phyloP scores from a whole-genome alignment of 1,140 invertebrate species.

The Spodoptera frugiperda region DNA sequence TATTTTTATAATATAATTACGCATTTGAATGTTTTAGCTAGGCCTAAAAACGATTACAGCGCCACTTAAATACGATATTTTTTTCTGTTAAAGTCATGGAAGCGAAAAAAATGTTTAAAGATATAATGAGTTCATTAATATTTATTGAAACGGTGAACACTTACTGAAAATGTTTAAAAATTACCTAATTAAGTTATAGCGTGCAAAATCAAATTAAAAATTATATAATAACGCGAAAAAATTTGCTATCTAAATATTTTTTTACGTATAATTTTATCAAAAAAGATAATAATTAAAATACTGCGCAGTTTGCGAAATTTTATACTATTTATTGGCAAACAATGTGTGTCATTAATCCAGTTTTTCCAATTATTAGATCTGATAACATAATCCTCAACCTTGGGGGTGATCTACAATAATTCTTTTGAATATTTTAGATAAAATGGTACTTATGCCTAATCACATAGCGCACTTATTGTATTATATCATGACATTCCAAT shows the following conservation, averaged over 20 bases:
- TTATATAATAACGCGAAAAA: constrained; percentile 1
- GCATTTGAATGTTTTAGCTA: no score
- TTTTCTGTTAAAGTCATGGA: no score
- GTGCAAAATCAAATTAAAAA: background rate
- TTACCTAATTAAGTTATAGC: background rate
- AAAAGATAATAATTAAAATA: background rate
- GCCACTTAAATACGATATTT: no score
- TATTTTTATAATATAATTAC: no score
- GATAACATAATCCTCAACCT: constrained; percentile 30
- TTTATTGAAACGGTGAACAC: background rate
- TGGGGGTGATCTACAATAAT: constrained; percentile 28
- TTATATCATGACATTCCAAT: background rate
- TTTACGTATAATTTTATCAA: constrained; percentile 2
- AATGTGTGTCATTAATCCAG: constrained; percentile 11
- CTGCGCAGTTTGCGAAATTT: constrained; percentile 30
- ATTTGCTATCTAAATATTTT: background rate
- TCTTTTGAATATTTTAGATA: background rate
- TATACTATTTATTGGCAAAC: background rate
- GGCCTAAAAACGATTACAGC: no score
- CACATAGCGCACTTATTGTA: background rate
- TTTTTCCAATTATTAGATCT: constrained; percentile 7
- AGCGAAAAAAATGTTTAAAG: no score
- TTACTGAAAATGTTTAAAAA: background rate
- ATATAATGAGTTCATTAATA: no score
- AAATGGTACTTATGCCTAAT: background rate